Base-by-base conservation (phyloP, 2,797 vertebrate species). In the Pseudochirops cupreus region DNA sequence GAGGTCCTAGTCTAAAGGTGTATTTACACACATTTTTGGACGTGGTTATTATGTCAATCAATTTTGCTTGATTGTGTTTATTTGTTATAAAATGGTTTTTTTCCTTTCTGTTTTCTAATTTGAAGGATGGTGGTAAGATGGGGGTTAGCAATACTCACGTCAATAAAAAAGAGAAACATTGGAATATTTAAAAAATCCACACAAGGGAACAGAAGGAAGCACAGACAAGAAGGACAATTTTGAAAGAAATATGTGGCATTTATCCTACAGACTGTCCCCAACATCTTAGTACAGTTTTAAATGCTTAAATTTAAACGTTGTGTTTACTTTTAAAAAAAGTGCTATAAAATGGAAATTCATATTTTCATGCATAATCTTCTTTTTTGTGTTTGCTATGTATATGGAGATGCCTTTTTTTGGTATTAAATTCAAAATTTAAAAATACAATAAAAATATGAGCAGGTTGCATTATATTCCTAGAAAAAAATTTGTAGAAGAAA, bases 341-440 rank as follows among this genome's bases (percentile, higher is more conserved):
- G 16, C 24, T 50, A 50, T 50, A 87, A 87, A 87, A 87, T 87
- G 16, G 24, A 87, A 46, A 87, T 46, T 50, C 74, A 87, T 6
- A 87, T 4, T 87, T 87, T 87, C 18, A 87, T 87, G 26, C 39
- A 87, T 87, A 87, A 46, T 87, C 39, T 46, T 82, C 13, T 46
- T 46, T 82, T 82, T 16, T 82, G 39, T 87, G 16, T 50, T 87
- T 87, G 14, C 74, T 87, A 11, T 87, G 24, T 46, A 87, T 46
- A 87, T 87, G 39, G 74, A 87, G 46, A 87, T 87, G 39, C 21
- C 21, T 74, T 87, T 87, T 67, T 74, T 82, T 46, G 18, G 39
- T 87, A 87, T 87, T 87, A 87, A 87, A 46, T 87, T 87, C 39
- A 87, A 87, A 87, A 87, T 87, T 50, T 87, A 26, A 87, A 87